Evolutionary conservation across 2,113 vertebrate species (phyloP), one percentile per base, ranked within the genome.

Genomic region (Numenius arquata): DNA sequence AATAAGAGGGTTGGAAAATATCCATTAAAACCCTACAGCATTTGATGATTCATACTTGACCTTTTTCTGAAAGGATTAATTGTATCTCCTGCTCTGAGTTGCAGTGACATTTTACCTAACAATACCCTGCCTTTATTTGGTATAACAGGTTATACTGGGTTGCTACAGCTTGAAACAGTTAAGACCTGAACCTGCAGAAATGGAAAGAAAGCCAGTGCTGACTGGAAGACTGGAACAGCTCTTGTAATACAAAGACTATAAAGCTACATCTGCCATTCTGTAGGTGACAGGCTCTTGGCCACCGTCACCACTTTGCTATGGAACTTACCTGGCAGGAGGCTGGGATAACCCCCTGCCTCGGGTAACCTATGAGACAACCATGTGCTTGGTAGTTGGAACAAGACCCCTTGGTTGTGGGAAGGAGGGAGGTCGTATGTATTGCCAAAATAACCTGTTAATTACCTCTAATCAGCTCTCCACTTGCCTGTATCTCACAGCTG

Each of bases 41-140:
- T 65, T 34, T 68, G 53, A 29, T 95, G 90, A 92, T 78, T 94
- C 88, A 95, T n/a, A 23, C 13, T 23, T 93, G 93, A 93, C 92
- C 61, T 93, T 94, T 95, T 86, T 74, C 79, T 52, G 27, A 3
- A 36, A 76, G 55, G 80, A 72, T 96, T 84, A 92, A 87, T 93
- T 92, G 53, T 73, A 38, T 66, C 76, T 89, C 68, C 66, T 72
- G 76, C 65, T 81, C 65, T 5, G 1, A 40, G 21, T 23, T 71
- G 43, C 61, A 36, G 14, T 68, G 92, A 62, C 82, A 65, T 96
- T 97, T 93, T 75, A 34, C 68, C 72, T 91, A 81, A 18, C 59
- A 75, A 48, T 88, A 15, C 38, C 52, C 76, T 92, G 68, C 56
- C 68, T 93, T 90, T 84, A 9, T 55, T 86, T 88, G 43, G 30